phyloP scores from a whole-genome alignment of 2,888 invertebrate genomes.

The Drosophila emarginata region DNA sequence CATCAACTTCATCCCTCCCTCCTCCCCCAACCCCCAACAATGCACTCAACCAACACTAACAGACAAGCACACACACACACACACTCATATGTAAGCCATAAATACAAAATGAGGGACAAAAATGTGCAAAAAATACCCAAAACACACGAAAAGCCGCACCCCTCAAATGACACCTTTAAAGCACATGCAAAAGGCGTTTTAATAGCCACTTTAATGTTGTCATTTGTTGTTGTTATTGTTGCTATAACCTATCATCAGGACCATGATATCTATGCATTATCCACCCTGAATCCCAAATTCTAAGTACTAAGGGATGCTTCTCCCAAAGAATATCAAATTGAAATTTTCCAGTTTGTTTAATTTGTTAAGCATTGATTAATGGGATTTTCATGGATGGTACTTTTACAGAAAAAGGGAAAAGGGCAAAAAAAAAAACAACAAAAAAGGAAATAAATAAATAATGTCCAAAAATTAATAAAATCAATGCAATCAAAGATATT shows the following conservation, averaged over 20 bases:
- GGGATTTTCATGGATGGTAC: slow-evolving; percentile 70
- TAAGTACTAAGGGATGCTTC: slow-evolving; percentile 5
- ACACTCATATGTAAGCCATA: slow-evolving; percentile 32
- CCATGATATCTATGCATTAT: slow-evolving; percentile 43
- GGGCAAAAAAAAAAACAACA: neutral
- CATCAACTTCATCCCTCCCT: slow-evolving; percentile 46
- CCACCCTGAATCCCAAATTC: slow-evolving; percentile 27
- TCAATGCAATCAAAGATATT: neutral
- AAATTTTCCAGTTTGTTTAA: slow-evolving; percentile 81
- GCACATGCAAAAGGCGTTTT: slow-evolving; percentile 62
- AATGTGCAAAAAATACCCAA: slow-evolving; percentile 52
- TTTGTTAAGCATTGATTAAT: slow-evolving; percentile 79
- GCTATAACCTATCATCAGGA: slow-evolving; percentile 60
- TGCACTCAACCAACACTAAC: neutral
- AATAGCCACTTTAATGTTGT: slow-evolving; percentile 42
- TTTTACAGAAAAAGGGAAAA: neutral
- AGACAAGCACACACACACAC: slow-evolving; percentile 21
- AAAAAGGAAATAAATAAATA: neutral
- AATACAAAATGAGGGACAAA: slow-evolving; percentile 46
- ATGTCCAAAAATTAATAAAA: neutral
- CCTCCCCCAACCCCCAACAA: neutral
- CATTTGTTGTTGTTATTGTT: slow-evolving; percentile 27
- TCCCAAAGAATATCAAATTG: slow-evolving; percentile 60
- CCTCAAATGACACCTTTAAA: slow-evolving; percentile 29
- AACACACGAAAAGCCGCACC: slow-evolving; percentile 49